A percentile compares a stretch with the other conserved stretches of the same genome.
phyloP scores from a whole-genome alignment of 2,888 invertebrate genomes.

The Crematogaster levior region DNA sequence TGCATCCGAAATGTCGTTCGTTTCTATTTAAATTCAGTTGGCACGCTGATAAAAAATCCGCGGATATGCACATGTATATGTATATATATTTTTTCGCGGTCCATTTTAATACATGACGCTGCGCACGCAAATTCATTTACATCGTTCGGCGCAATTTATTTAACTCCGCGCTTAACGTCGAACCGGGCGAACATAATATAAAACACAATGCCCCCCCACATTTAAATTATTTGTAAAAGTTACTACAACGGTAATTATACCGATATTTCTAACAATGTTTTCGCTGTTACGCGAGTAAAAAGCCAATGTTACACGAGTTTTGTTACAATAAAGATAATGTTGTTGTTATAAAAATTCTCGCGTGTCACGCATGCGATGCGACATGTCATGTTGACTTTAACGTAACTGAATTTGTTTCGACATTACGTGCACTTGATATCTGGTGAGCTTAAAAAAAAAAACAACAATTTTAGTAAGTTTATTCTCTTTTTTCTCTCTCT shows the following conservation, averaged over 20 bases:
- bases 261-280: background rate
- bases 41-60: constrained; percentile 25
- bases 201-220: background rate
- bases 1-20: constrained; percentile 1
- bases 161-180: constrained; percentile 10
- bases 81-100: background rate
- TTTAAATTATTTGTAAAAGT: constrained; percentile 41
- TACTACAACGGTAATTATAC: constrained; percentile 1
- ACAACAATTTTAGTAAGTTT: background rate
- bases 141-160: constrained; percentile 37
- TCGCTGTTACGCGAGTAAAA: background rate
- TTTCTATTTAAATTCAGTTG: constrained; percentile 29
- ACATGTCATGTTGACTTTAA: background rate
- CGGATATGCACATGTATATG: background rate
- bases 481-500: background rate
- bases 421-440: background rate
- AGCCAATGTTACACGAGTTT: background rate
- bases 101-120: constrained; percentile 22
- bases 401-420: constrained; percentile 14
- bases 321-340: constrained; percentile 7
- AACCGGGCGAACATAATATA: background rate
- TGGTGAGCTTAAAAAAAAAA: background rate
- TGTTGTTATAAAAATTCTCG: constrained; percentile 15
- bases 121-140: constrained; percentile 36
- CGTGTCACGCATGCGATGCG: background rate